These are phyloP conservation scores for Tinamus guttatus DNA, from an alignment of 2,113 vertebrate species.

Conservation along the genomic window DNA sequence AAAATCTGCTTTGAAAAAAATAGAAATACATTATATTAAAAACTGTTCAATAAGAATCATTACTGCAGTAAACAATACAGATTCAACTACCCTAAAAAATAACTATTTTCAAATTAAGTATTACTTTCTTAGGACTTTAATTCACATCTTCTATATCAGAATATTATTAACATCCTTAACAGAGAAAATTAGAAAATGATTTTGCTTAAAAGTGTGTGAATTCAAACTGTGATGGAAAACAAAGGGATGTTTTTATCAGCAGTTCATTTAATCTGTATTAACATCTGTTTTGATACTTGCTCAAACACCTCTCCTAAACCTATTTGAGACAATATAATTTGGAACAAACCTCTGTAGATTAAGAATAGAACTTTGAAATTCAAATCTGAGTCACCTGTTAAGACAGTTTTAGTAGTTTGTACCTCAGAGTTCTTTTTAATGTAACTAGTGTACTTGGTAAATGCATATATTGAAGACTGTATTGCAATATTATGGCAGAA, in stretches of 20 bases:
- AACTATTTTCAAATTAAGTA: not conserved
- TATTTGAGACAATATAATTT: not conserved
- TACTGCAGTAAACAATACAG: not conserved
- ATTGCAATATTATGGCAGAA: not conserved
- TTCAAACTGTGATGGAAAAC: not conserved
- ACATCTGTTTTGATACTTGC: not conserved
- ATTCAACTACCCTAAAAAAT: not conserved
- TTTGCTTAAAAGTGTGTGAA: not conserved
- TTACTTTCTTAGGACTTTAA: not conserved
- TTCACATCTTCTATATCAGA: not conserved
- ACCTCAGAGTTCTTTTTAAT: not conserved
- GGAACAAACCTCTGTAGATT: not conserved
- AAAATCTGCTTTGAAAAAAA: conserved; percentile 70
- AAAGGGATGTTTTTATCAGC: not conserved
- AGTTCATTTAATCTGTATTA: not conserved
- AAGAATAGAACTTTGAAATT: not conserved
- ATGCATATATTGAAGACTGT: not conserved
- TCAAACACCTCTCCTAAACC: not conserved
- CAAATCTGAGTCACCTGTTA: not conserved
- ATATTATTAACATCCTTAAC: not conserved
- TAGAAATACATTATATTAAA: not conserved
- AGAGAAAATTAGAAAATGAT: not conserved
- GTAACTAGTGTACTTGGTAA: not conserved
- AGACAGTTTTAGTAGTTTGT: not conserved
- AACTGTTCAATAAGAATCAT: not conserved